Evolutionary conservation across 2,113 vertebrate species (phyloP).

Genomic region (Sus scrofa): T2T-Sscrofa CM000812.6:79344501-79345000

Average conservation of each 20-base stretch:
- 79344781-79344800: background rate
- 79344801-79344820: constrained; percentile 27
- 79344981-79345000: background rate
- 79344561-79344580: constrained; percentile 28
- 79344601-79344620: constrained; percentile 1
- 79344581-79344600: constrained; percentile 2
- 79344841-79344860: background rate
- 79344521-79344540: background rate
- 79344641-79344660: background rate
- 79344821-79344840: background rate
- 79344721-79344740: background rate
- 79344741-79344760: background rate
- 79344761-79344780: background rate
- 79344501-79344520: background rate
- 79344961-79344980: background rate
- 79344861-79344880: background rate
- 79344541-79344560: background rate
- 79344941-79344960: background rate
- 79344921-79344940: background rate
- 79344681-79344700: background rate
- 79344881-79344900: background rate
- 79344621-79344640: background rate
- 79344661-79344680: background rate
- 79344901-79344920: background rate
- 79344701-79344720: background rate